Conservation (phyloP, 35 echinoderm and acorn worm species). For the Strongylocentrotus purpuratus region DNA sequence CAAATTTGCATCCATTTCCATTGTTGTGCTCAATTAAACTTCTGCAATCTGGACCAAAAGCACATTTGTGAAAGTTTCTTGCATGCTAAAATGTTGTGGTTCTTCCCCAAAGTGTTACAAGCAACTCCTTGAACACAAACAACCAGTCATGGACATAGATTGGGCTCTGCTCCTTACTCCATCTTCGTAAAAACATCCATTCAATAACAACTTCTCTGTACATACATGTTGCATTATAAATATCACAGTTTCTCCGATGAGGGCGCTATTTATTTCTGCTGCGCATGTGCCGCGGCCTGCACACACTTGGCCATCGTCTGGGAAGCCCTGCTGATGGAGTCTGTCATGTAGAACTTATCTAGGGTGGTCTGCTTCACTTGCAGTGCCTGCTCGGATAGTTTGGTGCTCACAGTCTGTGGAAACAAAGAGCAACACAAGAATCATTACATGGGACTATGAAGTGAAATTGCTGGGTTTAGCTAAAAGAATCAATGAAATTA, state of each 20-base stretch:
- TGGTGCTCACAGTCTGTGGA: conserved; percentile 63
- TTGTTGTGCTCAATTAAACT: too few species aligned
- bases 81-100: too few species aligned
- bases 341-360: conserved; percentile 98
- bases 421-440: neutral
- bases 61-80: too few species aligned
- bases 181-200: neutral
- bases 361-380: conserved; percentile 62
- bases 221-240: conserved; percentile 4
- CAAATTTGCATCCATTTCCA: too few species aligned
- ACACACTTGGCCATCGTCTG: conserved; percentile 98
- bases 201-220: neutral
- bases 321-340: conserved; percentile 95
- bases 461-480: neutral
- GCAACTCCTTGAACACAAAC: neutral
- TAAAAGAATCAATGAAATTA: too few species aligned
- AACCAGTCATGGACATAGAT: neutral
- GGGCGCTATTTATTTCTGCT: conserved; percentile 22
- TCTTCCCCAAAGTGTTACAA: too few species aligned
- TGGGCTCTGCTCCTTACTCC: neutral
- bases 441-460: neutral
- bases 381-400: conserved; percentile 70
- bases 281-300: conserved; percentile 73
- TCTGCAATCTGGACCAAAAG: too few species aligned
- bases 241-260: neutral